Base-by-base conservation (phyloP, 2,888 invertebrate species). In the Acleris literana region DNA sequence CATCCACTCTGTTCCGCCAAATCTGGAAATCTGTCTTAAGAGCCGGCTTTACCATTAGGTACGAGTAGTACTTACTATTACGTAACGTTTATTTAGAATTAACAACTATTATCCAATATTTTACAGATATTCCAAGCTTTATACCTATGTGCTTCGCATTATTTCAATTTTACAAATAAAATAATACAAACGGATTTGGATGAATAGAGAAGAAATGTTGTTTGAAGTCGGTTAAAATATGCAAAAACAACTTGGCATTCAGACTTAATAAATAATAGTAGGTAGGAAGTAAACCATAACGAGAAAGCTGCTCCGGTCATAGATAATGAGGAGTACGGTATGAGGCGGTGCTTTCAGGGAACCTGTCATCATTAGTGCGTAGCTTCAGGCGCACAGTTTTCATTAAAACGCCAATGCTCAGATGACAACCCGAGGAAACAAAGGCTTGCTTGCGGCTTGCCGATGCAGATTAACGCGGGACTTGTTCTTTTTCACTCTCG, bases 301-400 rank as follows among this genome's bases (percentile, higher is more conserved):
- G 80, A 81, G 79, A 76, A 73, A 74, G 77, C 75, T 84, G 84
- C 79, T 82, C 83, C 78, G 81, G 83, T 85, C 80, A 79, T 82
- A 84, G 83, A 88, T 90, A 90, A 90, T 88, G 90, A 77, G 79
- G 90, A 77, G 79, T 72, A 72, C 76, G 79, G 82, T 78, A 78
- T 80, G 76, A 82, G 81, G 79, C 77, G 78, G 81, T 85, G 86
- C 86, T 88, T 88, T 89, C 86, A 86, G 79, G 71, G 81, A 84
- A 88, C 87, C 85, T 84, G 87, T 88, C 88, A 87, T 92, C 90
- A 90, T 91, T 90, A 91, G 86, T 75, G 85, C 75, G 79, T 74
- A 75, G 85, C 88, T 88, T 75, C 81, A 75, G 86, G 89, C 87
- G 79, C 73, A 74, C 80, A 76, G 85, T 84, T 88, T 89, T 90